phyloP scores from a whole-genome alignment of 2,797 vertebrate species.

The Diglossa cyanea region DNA sequence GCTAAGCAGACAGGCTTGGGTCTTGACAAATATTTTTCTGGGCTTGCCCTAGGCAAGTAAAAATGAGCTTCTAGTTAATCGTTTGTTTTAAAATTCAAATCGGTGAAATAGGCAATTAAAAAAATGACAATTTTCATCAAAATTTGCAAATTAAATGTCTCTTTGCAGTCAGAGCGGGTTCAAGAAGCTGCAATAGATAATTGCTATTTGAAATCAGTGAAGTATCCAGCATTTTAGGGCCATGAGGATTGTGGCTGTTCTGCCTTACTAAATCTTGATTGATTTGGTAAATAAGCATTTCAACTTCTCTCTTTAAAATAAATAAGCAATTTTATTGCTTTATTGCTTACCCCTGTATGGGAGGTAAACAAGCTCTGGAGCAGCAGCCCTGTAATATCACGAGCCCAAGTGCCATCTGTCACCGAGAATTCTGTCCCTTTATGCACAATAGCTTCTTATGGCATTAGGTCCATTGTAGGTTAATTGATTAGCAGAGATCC shows the following conservation, averaged over 20 bases:
- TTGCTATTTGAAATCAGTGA: conserved; percentile 65
- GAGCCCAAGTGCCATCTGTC: conserved; percentile 68
- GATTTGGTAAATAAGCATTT: conserved; percentile 74
- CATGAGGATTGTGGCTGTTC: conserved; percentile 54
- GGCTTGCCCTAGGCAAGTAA: conserved; percentile 67
- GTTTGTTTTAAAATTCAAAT: conserved; percentile 66
- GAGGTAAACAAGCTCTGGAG: conserved; percentile 60
- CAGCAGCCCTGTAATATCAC: conserved; percentile 17
- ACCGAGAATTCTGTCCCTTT: conserved; percentile 67
- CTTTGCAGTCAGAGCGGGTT: conserved; percentile 36
- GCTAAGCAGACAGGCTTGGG: conserved; percentile 59
- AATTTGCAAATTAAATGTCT: conserved; percentile 61
- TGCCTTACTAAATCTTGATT: conserved; percentile 72
- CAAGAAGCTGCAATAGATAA: conserved; percentile 55
- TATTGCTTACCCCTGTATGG: conserved; percentile 69
- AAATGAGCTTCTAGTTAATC: conserved; percentile 61
- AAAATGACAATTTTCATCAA: conserved; percentile 65
- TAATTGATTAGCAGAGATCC: conserved; percentile 65
- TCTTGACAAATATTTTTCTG: conserved; percentile 71
- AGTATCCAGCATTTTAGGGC: conserved; percentile 59
- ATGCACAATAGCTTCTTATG: conserved; percentile 49
- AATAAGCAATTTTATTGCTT: conserved; percentile 74
- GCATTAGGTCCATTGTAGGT: conserved; percentile 52
- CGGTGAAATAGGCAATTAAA: conserved; percentile 62
- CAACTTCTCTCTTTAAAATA: conserved; percentile 73